A percentile compares a stretch with the other conserved stretches of the same genome.
Evolutionary conservation across 2,797 vertebrate species (phyloP).

Genomic region (Echeneis naucrates): DNA sequence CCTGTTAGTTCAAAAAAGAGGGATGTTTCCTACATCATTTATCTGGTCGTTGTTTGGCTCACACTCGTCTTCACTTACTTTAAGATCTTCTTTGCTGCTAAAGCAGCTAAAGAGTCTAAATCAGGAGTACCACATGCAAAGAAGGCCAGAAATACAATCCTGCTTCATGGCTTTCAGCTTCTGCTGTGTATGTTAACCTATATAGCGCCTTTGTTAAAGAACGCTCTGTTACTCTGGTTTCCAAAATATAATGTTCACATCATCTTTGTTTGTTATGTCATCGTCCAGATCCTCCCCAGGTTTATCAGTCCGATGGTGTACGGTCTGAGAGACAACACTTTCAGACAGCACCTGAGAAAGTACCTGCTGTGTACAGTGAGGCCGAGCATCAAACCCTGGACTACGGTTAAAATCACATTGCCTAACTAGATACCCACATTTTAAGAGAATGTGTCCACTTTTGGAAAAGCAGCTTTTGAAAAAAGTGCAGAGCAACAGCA

Average conservation of each 20-base stretch:
- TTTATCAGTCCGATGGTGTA: constrained; percentile 73
- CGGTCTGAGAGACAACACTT: constrained; percentile 64
- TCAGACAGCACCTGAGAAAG: constrained; percentile 62
- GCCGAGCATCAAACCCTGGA: background rate
- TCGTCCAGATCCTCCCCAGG: constrained; percentile 67
- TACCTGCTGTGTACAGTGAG: constrained; percentile 37
- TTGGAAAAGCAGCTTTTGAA: too few relatives aligned
- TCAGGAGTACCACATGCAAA: constrained; percentile 21
- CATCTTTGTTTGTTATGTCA: constrained; percentile 46
- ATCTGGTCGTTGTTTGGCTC: constrained; percentile 70
- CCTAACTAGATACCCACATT: too few relatives aligned
- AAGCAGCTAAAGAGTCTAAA: constrained; percentile 40
- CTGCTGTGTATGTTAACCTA: constrained; percentile 67
- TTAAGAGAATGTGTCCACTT: too few relatives aligned
- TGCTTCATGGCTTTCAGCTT: constrained; percentile 73
- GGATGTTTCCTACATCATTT: constrained; percentile 51
- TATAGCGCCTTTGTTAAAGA: background rate
- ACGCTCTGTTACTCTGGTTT: constrained; percentile 10
- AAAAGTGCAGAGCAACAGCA: too few relatives aligned
- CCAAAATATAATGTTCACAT: background rate
- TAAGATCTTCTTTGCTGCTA: constrained; percentile 63
- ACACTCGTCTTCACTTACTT: constrained; percentile 74
- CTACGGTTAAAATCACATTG: too few relatives aligned
- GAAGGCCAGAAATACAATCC: constrained; percentile 71
- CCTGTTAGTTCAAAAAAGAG: constrained; percentile 26